These are phyloP conservation scores for Acanthosepion pharaonis DNA, from an alignment of 2,888 invertebrate genomes.

Conservation along the genomic window DNA sequence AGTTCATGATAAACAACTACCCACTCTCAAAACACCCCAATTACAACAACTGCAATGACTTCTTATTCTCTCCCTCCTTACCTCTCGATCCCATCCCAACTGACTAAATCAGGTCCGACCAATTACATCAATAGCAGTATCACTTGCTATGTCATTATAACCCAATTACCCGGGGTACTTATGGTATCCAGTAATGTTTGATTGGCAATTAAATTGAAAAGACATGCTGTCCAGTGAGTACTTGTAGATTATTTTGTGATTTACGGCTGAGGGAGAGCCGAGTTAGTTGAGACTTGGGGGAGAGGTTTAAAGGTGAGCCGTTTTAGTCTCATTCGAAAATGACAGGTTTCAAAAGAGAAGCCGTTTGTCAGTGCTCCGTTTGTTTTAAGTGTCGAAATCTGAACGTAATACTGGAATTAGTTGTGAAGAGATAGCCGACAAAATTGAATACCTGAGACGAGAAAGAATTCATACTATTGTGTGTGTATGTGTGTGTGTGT, in stretches of 20 bases:
- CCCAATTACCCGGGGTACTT: background rate
- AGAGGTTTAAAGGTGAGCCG: background rate
- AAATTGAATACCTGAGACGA: background rate
- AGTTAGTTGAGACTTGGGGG: too few relatives aligned
- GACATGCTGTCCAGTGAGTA: background rate
- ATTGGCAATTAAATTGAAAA: background rate
- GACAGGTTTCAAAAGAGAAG: background rate
- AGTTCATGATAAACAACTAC: background rate
- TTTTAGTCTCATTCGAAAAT: background rate
- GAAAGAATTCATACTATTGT: background rate
- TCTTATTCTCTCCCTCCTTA: background rate
- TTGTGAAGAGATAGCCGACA: background rate
- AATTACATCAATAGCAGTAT: background rate
- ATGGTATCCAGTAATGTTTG: background rate
- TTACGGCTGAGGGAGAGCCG: background rate
- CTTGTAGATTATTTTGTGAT: background rate
- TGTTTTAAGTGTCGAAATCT: background rate
- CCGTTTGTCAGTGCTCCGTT: background rate
- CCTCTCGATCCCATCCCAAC: background rate
- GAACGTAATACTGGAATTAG: constrained; percentile 33
- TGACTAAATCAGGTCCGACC: background rate
- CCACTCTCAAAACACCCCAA: background rate
- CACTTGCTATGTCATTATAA: background rate
- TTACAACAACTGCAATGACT: background rate
- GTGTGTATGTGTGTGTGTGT: background rate